Base-by-base conservation (phyloP, 1,140 invertebrate genomes). In the Drosophila lowei region DNA sequence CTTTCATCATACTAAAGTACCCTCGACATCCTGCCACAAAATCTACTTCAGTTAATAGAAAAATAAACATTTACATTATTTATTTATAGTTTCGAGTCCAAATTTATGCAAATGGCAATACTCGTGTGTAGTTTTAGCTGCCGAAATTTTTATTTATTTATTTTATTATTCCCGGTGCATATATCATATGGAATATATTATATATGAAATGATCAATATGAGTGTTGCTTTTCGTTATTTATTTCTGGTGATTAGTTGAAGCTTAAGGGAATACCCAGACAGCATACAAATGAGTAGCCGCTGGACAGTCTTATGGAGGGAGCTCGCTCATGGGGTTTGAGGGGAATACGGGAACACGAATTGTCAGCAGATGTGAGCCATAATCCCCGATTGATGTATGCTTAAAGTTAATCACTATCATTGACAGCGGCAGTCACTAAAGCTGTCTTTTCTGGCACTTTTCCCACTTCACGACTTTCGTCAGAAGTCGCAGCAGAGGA, bases 371-470 rank as follows among this genome's bases (percentile, higher is more conserved):
- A 21, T 38, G 50, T 34, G 30, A 25, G 49, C 13, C 2, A 15
- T 23, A 52, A 43, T 16, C 15, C 21, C 25, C 8, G 9, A 41
- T 54, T 55, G 43, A 46, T 66, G 23, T 55, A 48, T 42, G 44
- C 23, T 21, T 47, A n/a, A 16, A 48, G 25, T 42, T 68, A 67
- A 68, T 67, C 50, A 34, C 42, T 34, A 18, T 67, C 50, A 56
- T 67, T 68, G 65, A 67, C 65, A 68, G 57, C 56, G 28, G 67
- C 50, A 65, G 48, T 67, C 21, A 34, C 43, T 43, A 18, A 56
- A 57, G 30, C 9, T 3, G 2, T 30, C 15, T 30, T 11, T 65
- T 43, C 13, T 34, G 30, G 9, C 30, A 34, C 30, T 34, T 34
- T 28, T 28, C 0, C 28, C 23, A 25, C 23, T 25, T 5, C 3